These are phyloP conservation scores for Drosophila kuntzei DNA, from an alignment of 2,888 invertebrate species.

Conservation along the genomic window DNA sequence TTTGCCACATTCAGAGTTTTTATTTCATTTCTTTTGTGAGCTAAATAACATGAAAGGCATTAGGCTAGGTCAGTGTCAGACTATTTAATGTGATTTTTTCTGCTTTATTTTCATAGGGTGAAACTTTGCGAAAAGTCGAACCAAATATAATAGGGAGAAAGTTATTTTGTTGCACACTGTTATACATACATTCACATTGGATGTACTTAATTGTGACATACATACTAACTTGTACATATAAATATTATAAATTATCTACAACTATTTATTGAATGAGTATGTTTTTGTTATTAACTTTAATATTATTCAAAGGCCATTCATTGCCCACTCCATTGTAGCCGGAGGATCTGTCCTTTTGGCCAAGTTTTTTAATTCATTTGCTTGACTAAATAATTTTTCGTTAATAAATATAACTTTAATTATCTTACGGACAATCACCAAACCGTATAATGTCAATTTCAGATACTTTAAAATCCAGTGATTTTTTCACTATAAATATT, in stretches of 20 bases:
- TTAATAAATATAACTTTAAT: too few species aligned
- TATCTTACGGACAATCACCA: too few species aligned
- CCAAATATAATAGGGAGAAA: constrained; percentile 51
- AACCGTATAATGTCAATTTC: too few species aligned
- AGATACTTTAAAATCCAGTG: too few species aligned
- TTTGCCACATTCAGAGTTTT: constrained; percentile 72
- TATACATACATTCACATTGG: not conserved
- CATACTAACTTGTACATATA: not conserved
- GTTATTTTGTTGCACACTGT: constrained; percentile 26
- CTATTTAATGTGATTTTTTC: constrained; percentile 67
- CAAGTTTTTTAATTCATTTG: too few species aligned
- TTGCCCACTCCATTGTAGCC: not conserved
- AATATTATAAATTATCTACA: not conserved
- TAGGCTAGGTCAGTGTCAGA: constrained; percentile 78
- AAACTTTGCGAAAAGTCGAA: constrained; percentile 65
- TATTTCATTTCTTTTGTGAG: constrained; percentile 72
- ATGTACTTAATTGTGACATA: not conserved
- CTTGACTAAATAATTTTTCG: too few species aligned
- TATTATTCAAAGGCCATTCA: not conserved
- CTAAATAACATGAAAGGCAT: constrained; percentile 72
- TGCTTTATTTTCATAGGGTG: constrained; percentile 56
- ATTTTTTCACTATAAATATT: too few species aligned
- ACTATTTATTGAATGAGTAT: not conserved
- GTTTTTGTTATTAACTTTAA: not conserved
- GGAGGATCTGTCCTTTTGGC: not conserved